These are phyloP conservation scores for Chamaea fasciata DNA, from an alignment of 2,113 vertebrate species.

Conservation along the genomic window DNA sequence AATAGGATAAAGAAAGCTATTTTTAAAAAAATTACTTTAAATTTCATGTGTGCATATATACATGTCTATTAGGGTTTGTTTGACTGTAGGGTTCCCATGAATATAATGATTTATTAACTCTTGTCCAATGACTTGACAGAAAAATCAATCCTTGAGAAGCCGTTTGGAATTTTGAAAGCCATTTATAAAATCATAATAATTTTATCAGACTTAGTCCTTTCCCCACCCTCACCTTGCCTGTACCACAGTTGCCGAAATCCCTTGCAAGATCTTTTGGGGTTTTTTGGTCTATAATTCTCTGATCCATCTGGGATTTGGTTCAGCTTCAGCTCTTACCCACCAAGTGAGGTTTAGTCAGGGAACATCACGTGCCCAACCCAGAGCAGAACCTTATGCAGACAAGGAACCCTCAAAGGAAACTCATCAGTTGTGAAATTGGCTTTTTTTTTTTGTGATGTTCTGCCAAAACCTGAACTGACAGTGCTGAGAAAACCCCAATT, in stretches of 20 bases:
- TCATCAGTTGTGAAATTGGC: background rate
- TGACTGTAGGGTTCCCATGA: background rate
- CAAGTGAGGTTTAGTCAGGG: background rate
- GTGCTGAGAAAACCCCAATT: background rate
- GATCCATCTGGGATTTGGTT: background rate
- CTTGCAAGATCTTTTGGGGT: too few relatives aligned
- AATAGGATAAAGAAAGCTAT: background rate
- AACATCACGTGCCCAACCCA: background rate
- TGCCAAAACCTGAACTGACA: background rate
- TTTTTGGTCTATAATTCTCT: background rate
- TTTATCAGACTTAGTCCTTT: background rate
- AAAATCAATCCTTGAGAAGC: background rate
- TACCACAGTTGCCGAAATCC: background rate
- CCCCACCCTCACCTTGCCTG: background rate
- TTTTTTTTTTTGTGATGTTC: background rate
- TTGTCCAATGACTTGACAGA: background rate
- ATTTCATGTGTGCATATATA: background rate
- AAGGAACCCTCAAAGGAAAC: background rate
- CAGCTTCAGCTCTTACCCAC: background rate
- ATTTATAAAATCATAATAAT: background rate
- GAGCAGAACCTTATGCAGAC: background rate
- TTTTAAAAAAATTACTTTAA: background rate
- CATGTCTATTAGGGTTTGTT: background rate
- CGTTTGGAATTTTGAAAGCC: background rate
- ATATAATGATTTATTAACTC: background rate